Percentiles rank a stretch among this genome's conserved stretches.
Conservation (phyloP, 2,888 invertebrate species). For the Drosophila macrospina region DNA sequence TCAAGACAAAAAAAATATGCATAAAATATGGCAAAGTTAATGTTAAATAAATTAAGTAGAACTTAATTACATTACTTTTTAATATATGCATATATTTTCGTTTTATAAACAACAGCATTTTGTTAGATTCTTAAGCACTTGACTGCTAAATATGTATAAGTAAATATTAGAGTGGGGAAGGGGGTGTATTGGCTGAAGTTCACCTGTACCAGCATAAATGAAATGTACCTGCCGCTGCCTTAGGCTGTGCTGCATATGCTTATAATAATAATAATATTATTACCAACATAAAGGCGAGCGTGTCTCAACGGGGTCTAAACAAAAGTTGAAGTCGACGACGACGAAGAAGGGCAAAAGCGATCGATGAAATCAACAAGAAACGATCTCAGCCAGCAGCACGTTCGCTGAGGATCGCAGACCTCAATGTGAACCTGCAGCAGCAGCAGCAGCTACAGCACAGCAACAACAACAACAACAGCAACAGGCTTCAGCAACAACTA, state of each 20-base stretch:
- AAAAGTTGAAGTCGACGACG: constrained; percentile 26
- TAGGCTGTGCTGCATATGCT: constrained; percentile 48
- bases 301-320: constrained; percentile 44
- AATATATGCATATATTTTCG: no score
- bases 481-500: constrained; percentile 26
- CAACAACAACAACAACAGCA: constrained; percentile 1
- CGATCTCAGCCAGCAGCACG: constrained; percentile 70
- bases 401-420: constrained; percentile 55
- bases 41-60: constrained; percentile 11
- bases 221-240: constrained; percentile 80
- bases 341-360: constrained; percentile 34
- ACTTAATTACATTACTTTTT: no score
- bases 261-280: constrained; percentile 73
- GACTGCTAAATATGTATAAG: no score
- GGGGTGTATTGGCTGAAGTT: constrained; percentile 44
- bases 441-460: background rate
- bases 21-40: background rate
- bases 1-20: background rate
- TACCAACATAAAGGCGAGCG: constrained; percentile 74
- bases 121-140: background rate
- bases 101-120: background rate
- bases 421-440: constrained; percentile 60
- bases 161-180: no score
- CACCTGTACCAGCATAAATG: constrained; percentile 85
- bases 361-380: constrained; percentile 53